phyloP scores from a whole-genome alignment of 1,140 invertebrate genomes.

The Hyles vespertilio region DNA sequence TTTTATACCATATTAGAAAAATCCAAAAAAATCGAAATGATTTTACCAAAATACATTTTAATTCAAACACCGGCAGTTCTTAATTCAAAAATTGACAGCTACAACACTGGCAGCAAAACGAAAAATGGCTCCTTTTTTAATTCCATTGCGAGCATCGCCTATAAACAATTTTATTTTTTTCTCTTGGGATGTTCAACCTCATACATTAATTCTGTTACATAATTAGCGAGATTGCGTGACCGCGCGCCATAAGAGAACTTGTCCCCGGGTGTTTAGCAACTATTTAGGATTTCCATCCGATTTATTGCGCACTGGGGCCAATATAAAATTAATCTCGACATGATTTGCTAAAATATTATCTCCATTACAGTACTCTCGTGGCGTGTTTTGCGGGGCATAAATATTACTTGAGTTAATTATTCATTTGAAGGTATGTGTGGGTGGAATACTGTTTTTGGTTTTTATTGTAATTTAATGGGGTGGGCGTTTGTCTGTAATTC shows the following conservation, averaged over 20 bases:
- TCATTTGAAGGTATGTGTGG: neutral
- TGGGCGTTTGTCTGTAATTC: no score
- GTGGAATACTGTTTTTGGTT: neutral
- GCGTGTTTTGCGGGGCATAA: neutral
- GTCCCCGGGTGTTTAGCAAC: slow-evolving; percentile 53
- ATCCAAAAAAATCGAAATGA: no score
- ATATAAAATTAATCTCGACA: slow-evolving; percentile 15
- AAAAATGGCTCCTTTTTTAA: no score
- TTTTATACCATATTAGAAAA: no score
- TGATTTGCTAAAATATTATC: slow-evolving; percentile 3
- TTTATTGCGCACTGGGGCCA: slow-evolving; percentile 44
- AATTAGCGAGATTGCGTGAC: slow-evolving; percentile 64
- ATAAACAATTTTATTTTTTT: neutral
- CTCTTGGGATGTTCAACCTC: neutral
- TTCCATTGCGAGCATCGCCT: no score
- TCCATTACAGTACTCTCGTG: neutral
- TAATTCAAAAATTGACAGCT: no score
- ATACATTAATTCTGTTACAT: slow-evolving; percentile 57
- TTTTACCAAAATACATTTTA: no score
- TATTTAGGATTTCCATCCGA: slow-evolving; percentile 51
- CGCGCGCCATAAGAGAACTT: slow-evolving; percentile 51
- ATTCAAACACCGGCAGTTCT: no score
- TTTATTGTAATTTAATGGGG: no score
- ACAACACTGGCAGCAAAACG: no score
- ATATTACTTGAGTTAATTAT: neutral